Conservation (phyloP, 2,113 vertebrate genomes). For the Thamnophis sirtalis region DNA sequence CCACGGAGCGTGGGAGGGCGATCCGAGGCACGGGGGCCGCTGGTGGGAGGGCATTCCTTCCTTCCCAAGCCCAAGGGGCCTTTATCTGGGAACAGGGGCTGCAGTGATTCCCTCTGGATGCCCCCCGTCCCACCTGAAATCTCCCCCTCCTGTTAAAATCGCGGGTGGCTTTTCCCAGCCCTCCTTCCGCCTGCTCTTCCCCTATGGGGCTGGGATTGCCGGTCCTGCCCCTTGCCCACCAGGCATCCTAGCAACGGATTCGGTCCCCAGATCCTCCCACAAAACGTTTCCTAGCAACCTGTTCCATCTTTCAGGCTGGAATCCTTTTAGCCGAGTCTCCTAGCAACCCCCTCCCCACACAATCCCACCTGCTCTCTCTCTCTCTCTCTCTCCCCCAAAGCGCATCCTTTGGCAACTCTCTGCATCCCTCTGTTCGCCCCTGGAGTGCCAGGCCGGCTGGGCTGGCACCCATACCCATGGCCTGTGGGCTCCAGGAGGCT, state of each 20-base stretch:
- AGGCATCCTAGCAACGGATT: neutral
- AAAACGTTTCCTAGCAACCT: slow-evolving; percentile 24
- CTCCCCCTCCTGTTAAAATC: neutral
- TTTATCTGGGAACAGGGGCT: neutral
- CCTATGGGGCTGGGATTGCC: neutral
- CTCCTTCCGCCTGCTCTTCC: neutral
- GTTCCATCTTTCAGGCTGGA: neutral
- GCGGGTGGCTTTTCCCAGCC: neutral
- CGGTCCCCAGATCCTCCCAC: neutral
- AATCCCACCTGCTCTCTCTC: neutral
- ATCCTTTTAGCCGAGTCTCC: neutral
- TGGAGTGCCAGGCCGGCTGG: neutral
- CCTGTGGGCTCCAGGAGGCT: neutral
- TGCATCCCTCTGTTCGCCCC: neutral
- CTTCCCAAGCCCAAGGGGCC: neutral
- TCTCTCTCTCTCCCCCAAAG: neutral
- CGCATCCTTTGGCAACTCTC: neutral
- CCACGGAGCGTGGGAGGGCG: neutral
- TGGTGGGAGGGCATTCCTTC: neutral
- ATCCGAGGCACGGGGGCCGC: too few species aligned
- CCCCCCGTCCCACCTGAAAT: neutral
- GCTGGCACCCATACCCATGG: neutral
- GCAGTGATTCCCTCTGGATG: neutral
- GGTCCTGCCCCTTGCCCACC: neutral
- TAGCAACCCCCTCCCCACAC: neutral